These are phyloP conservation scores for Choreutis nemorana DNA, from an alignment of 2,888 invertebrate genomes.

Conservation along the genomic window DNA sequence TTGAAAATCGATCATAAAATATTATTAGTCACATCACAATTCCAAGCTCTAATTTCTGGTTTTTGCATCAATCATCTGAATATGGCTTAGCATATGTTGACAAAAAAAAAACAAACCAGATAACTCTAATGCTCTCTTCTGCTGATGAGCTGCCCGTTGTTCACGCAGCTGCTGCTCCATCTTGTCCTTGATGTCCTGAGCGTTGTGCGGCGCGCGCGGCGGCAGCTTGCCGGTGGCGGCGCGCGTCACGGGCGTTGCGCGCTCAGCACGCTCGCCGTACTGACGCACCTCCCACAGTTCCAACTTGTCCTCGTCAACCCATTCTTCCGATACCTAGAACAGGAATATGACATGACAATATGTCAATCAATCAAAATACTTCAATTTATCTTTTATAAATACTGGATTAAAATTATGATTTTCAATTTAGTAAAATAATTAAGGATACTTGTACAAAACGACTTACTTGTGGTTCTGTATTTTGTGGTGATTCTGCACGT, in stretches of 20 bases:
- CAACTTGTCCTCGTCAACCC: slow-evolving; percentile 95
- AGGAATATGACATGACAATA: background rate
- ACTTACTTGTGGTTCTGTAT: slow-evolving; percentile 86
- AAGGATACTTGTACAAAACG: too few relatives aligned
- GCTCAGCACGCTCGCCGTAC: slow-evolving; percentile 82
- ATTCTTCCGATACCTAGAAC: slow-evolving; percentile 81
- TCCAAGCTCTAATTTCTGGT: too few relatives aligned
- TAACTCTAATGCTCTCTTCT: slow-evolving; percentile 78
- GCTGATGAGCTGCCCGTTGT: slow-evolving; percentile 89
- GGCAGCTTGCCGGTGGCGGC: slow-evolving; percentile 79
- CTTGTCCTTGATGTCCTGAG: slow-evolving; percentile 85
- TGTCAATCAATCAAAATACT: background rate
- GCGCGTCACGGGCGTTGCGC: slow-evolving; percentile 79
- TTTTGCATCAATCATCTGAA: too few relatives aligned
- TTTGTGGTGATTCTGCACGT: slow-evolving; percentile 92
- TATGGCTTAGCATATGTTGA: slow-evolving; percentile 67
- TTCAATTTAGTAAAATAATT: too few relatives aligned
- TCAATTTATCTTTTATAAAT: background rate
- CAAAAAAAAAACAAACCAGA: too few relatives aligned
- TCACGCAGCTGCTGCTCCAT: slow-evolving; percentile 90
- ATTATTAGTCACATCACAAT: too few relatives aligned
- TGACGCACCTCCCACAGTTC: slow-evolving; percentile 97
- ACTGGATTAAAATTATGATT: too few relatives aligned
- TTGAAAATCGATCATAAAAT: too few relatives aligned
- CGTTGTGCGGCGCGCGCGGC: slow-evolving; percentile 62